Percentiles rank a stretch among this genome's conserved stretches.
These are phyloP conservation scores for Chymomyza procnemis DNA, from an alignment of 2,888 invertebrate genomes.

Conservation along the genomic window DNA sequence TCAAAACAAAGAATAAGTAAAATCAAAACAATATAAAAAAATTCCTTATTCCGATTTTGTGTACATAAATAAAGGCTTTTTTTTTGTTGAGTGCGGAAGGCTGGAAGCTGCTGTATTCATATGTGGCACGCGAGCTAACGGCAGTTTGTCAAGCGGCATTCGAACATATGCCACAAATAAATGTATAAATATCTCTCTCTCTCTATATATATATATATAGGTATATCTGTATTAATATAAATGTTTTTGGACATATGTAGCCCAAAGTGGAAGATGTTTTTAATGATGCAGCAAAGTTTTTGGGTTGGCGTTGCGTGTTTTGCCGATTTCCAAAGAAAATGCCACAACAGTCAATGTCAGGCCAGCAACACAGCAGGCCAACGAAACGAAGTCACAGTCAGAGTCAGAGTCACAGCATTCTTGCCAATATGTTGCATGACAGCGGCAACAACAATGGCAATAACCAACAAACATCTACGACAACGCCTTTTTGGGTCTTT, in stretches of 20 bases:
- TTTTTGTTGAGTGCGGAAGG: too few species aligned
- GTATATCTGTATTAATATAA: background rate
- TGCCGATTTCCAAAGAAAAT: slow-evolving; percentile 63
- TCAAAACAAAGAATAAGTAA: slow-evolving; percentile 3
- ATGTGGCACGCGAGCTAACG: slow-evolving; percentile 68
- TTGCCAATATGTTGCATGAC: slow-evolving; percentile 46
- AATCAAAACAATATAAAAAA: slow-evolving; percentile 5
- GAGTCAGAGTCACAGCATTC: slow-evolving; percentile 36
- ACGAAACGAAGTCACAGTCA: background rate
- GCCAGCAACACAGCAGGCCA: background rate
- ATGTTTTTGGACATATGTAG: background rate
- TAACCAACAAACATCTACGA: slow-evolving; percentile 42
- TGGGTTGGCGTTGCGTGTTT: background rate
- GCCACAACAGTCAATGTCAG: slow-evolving; percentile 23
- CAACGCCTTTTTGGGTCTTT: slow-evolving; percentile 70
- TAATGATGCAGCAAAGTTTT: slow-evolving; percentile 60
- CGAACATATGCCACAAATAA: slow-evolving; percentile 6
- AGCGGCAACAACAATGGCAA: background rate
- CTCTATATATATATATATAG: too few species aligned
- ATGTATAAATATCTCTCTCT: slow-evolving; percentile 37
- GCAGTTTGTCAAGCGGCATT: slow-evolving; percentile 20
- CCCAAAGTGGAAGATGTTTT: slow-evolving; percentile 49
- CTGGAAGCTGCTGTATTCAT: too few species aligned
- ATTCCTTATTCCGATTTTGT: background rate
- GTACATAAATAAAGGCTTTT: slow-evolving; percentile 23